Base-by-base conservation (phyloP, 2,888 invertebrate species). In the Chrysina gloriosa region DNA sequence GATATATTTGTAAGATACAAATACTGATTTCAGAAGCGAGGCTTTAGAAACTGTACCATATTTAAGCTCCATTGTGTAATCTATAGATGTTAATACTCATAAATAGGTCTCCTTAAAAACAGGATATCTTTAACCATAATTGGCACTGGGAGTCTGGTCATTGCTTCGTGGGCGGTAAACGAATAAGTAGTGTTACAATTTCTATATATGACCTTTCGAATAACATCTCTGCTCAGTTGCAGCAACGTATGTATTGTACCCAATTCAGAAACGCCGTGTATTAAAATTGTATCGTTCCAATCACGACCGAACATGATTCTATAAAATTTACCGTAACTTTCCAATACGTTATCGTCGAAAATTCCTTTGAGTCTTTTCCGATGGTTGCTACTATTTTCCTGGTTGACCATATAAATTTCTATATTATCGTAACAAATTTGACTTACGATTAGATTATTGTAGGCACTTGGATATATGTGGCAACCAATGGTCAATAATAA, bases 211-310 rank as follows among this genome's bases (percentile, higher is more conserved):
- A 72, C 58, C 47, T 73, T 72, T 50, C 77, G 71, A 54, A 74
- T 45, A 52, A 66, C 50, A 67, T 78, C 73, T 69, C 78, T 73
- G 47, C 77, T 65, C 54, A 79, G 56, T 70, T 79, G 76, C 11
- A 77, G 47, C 67, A 79, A 72, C 2, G 73, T 74, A 63, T 23
- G 19, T 23, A 58, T 23, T 27, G 48, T 31, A 21, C 68, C 69
- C 16, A 21, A 9, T 9, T 25, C 39, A 7, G 69, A 63, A 23
- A 65, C 36, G 25, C 61, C 61, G 1, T 50, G 47, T 45, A 70
- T 31, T 25, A 61, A 50, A 58, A 3, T 19, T 16, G 3, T 34
- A 19, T 7, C 42, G 3, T 27, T 31, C 19, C 14, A 9, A 9
- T 23, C 23, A n/a, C n/a, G n/a, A 16, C 27, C 39, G 6, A 45